Evolutionary conservation across 2,888 invertebrate genomes (phyloP).

Genomic region (Drosophila percnosoma): DNA sequence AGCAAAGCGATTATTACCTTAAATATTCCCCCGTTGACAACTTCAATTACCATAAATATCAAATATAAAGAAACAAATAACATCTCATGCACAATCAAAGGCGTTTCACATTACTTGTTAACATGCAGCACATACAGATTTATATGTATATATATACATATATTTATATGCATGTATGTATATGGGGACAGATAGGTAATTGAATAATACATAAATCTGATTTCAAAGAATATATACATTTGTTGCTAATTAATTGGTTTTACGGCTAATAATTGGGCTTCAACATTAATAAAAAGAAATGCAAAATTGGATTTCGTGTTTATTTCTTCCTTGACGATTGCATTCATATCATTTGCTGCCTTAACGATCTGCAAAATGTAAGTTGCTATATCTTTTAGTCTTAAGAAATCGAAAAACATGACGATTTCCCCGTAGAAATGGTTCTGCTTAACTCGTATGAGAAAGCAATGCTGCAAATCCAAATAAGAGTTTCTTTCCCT

Average conservation of each 20-base stretch:
- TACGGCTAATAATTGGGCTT: neutral
- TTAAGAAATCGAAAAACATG: neutral
- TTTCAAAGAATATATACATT: conserved; percentile 1
- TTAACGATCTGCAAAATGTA: neutral
- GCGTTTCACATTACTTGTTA: conserved; percentile 10
- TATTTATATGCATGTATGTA: neutral
- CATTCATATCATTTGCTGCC: neutral
- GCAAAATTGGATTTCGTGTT: neutral
- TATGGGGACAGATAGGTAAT: conserved; percentile 2
- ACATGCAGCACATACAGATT: conserved; percentile 1
- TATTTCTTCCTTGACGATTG: neutral
- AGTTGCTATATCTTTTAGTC: neutral
- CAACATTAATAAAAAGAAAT: neutral
- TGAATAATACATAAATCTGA: conserved; percentile 10
- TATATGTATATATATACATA: neutral
- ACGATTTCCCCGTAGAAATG: neutral
- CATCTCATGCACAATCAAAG: conserved; percentile 18
- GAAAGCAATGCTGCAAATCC: neutral
- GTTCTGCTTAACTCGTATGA: neutral
- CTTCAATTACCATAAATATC: conserved; percentile 26
- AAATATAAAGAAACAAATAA: conserved; percentile 45
- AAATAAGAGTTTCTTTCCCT: neutral
- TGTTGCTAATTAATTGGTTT: neutral
- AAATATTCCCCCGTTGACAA: conserved; percentile 61
- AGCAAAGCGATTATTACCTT: conserved; percentile 21